Evolutionary conservation across 2,113 vertebrate genomes (phyloP).

Genomic region (Rhipidura dahli): DNA sequence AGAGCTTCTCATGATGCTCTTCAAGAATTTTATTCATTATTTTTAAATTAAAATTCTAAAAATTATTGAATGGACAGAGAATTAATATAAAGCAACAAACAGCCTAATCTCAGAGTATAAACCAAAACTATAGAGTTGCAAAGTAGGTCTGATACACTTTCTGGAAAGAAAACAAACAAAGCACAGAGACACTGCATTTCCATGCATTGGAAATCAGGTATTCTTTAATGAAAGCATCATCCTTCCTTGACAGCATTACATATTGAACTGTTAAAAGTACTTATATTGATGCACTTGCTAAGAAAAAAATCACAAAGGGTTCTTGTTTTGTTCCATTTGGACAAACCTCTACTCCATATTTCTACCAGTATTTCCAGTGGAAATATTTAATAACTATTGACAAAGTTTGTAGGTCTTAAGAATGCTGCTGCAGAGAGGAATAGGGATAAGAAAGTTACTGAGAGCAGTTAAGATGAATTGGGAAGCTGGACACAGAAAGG

Average conservation of each 20-base stretch:
- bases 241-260: neutral
- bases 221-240: neutral
- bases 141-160: neutral
- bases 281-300: neutral
- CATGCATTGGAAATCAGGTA: neutral
- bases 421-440: neutral
- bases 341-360: neutral
- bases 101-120: neutral
- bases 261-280: neutral
- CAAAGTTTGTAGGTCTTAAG: neutral
- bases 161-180: neutral
- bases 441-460: neutral
- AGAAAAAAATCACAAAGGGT: neutral
- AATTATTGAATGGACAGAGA: neutral
- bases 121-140: neutral
- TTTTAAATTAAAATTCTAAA: neutral
- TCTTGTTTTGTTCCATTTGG: neutral
- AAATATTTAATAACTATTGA: neutral
- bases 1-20: neutral
- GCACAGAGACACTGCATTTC: rapidly evolving
- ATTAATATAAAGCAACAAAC: neutral
- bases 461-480: neutral
- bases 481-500: neutral
- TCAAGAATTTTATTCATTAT: neutral
- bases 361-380: neutral